These are phyloP conservation scores for Jaculus jaculus DNA, from an alignment of 2,113 vertebrate species.

Conservation along the genomic window DNA sequence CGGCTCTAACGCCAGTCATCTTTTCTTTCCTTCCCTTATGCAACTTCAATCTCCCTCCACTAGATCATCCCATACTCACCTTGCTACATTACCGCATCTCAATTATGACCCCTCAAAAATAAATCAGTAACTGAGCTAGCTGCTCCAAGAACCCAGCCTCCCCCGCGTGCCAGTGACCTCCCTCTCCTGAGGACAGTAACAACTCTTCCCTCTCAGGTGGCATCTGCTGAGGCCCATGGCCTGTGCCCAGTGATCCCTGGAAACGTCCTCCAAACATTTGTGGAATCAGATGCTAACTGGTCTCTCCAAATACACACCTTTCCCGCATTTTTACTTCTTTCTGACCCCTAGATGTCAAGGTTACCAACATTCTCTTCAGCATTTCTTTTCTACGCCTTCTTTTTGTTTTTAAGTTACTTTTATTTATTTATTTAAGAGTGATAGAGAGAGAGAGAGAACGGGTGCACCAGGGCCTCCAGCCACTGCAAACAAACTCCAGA, in stretches of 20 bases:
- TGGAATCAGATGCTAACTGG: neutral
- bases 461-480: too few species aligned
- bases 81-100: neutral
- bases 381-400: neutral
- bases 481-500: too few species aligned
- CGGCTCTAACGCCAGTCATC: neutral
- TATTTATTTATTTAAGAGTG: too few species aligned
- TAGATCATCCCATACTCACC: neutral
- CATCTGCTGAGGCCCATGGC: accelerated
- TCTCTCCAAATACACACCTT: neutral
- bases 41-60: neutral
- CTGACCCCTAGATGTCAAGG: neutral
- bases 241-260: neutral
- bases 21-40: neutral
- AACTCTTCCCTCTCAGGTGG: neutral
- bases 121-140: neutral
- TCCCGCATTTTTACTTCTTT: neutral
- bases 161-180: neutral
- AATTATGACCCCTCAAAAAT: neutral
- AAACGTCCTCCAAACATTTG: neutral
- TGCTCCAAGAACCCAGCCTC: neutral
- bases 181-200: neutral
- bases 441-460: too few species aligned
- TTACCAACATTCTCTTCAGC: neutral
- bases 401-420: too few species aligned